Evolutionary conservation across 2,888 invertebrate species (phyloP).

Genomic region (Drosophila cognata): DNA sequence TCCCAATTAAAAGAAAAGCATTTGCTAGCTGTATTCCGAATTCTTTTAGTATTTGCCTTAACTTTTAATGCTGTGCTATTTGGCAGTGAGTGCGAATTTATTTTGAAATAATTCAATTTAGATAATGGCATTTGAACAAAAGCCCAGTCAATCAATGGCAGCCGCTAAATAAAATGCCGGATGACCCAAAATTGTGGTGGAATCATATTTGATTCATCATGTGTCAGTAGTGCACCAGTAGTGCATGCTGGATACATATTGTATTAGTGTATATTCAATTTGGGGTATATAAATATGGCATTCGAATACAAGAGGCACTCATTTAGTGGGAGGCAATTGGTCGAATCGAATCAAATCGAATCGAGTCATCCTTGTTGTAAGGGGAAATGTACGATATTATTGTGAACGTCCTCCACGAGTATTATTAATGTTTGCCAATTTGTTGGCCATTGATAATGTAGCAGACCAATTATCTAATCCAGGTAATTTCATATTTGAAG

Average conservation of each 20-base stretch:
- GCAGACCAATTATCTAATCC: slow-evolving; percentile 24
- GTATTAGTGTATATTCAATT: slow-evolving; percentile 8
- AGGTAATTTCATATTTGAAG: not conserved
- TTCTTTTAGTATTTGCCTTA: slow-evolving; percentile 23
- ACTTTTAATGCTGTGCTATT: slow-evolving; percentile 45
- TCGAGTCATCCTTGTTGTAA: not conserved
- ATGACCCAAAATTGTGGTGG: slow-evolving; percentile 17
- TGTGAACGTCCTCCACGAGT: not conserved
- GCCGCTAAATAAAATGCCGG: slow-evolving; percentile 48
- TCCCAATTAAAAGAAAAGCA: not conserved
- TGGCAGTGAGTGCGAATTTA: slow-evolving; percentile 25
- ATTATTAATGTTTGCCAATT: slow-evolving; percentile 39
- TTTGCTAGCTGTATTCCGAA: not conserved
- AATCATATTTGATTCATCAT: slow-evolving; percentile 26
- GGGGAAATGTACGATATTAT: not conserved
- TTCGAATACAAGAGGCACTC: slow-evolving; percentile 19
- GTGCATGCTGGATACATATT: not conserved
- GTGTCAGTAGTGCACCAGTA: not conserved
- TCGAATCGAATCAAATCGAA: not conserved
- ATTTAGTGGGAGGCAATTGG: slow-evolving; percentile 8
- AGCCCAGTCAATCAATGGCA: slow-evolving; percentile 49
- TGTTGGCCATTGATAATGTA: slow-evolving; percentile 11
- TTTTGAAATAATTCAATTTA: slow-evolving; percentile 56
- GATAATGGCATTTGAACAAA: slow-evolving; percentile 50
- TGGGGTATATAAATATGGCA: slow-evolving; percentile 24